Evolutionary conservation across 2,888 invertebrate species (phyloP).

Genomic region (Prosopocoilus inquinatus): DNA sequence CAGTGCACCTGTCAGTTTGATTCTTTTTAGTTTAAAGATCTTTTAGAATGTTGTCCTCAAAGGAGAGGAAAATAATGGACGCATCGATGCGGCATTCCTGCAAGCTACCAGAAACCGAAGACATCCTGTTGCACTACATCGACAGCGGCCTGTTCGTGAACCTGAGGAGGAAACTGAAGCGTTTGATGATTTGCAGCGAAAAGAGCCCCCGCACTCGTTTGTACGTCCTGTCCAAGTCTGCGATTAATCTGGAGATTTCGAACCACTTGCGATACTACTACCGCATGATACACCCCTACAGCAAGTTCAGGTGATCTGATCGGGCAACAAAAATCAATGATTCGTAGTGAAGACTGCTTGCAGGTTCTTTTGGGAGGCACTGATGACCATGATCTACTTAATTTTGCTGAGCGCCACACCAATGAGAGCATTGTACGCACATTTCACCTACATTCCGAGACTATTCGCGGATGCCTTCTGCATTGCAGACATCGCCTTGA

Average conservation of each 20-base stretch:
- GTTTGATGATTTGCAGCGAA: constrained; percentile 24
- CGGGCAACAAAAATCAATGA: neutral
- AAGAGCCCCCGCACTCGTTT: constrained; percentile 22
- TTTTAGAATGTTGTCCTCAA: neutral
- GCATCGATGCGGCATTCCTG: constrained; percentile 1
- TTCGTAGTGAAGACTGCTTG: neutral
- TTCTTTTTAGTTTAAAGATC: too few relatives aligned
- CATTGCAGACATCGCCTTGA: constrained; percentile 8
- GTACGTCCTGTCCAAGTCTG: constrained; percentile 23
- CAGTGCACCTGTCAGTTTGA: too few relatives aligned
- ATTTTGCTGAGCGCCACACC: constrained; percentile 9
- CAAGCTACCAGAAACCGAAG: constrained; percentile 13
- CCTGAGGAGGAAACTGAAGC: constrained; percentile 24
- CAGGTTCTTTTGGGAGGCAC: constrained; percentile 15
- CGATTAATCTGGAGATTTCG: constrained; percentile 20
- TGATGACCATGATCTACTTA: constrained; percentile 8
- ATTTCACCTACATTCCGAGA: neutral
- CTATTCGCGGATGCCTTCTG: constrained; percentile 5
- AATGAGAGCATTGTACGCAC: constrained; percentile 5
- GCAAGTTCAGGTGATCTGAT: constrained; percentile 1
- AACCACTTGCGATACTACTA: constrained; percentile 23
- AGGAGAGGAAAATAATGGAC: neutral
- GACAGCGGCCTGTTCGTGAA: constrained; percentile 27
- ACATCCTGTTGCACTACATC: constrained; percentile 26
- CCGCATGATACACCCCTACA: constrained; percentile 30